Conservation (phyloP, 2,888 invertebrate genomes). For the Ochropacha duplaris region DNA sequence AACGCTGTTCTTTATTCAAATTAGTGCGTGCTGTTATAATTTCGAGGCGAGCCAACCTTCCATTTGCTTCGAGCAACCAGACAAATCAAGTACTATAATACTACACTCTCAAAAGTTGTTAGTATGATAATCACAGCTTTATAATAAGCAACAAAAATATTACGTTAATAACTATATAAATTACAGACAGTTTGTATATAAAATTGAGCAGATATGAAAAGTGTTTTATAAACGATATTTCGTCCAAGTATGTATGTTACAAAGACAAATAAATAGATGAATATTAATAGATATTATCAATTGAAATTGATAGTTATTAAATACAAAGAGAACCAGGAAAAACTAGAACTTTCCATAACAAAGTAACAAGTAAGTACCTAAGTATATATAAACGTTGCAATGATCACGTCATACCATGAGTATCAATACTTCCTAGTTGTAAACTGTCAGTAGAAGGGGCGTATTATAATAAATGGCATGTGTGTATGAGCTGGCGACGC, state of each 20-base stretch:
- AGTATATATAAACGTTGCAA: constrained; percentile 46
- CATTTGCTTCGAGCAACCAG: constrained; percentile 37
- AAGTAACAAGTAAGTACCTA: constrained; percentile 38
- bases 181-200: too few relatives aligned
- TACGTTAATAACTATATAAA: too few relatives aligned
- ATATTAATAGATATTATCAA: constrained; percentile 6
- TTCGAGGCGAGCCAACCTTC: constrained; percentile 56
- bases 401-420: constrained; percentile 50
- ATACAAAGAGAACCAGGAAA: constrained; percentile 32
- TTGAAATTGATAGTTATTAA: background rate
- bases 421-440: constrained; percentile 58
- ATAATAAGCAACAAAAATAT: background rate
- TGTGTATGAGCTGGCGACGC: constrained; percentile 60
- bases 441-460: constrained; percentile 52
- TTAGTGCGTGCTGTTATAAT: constrained; percentile 76
- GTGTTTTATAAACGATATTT: background rate
- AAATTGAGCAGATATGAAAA: too few relatives aligned
- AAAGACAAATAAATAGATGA: background rate
- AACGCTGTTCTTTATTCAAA: constrained; percentile 80
- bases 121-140: background rate
- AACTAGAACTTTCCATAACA: constrained; percentile 38
- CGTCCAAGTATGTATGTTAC: background rate
- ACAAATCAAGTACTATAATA: constrained; percentile 18
- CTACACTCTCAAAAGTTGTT: constrained; percentile 16
- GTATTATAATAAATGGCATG: constrained; percentile 71